Conservation (phyloP, 1,140 invertebrate genomes). For the Caenorhabditis remanei region DNA sequence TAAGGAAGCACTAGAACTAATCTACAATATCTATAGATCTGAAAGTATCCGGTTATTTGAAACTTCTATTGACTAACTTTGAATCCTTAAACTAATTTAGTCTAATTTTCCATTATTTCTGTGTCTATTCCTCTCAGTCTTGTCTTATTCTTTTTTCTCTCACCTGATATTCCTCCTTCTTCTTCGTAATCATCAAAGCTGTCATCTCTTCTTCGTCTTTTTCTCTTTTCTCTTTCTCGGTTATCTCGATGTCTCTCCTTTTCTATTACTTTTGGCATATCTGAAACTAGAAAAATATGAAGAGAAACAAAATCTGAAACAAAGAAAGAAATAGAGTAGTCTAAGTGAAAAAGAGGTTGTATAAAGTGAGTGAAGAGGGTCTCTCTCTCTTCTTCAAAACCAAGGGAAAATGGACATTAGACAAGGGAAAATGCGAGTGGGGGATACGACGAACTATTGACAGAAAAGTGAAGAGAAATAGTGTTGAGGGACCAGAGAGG, state of each 20-base stretch:
- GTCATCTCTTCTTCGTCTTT: slow-evolving; percentile 45
- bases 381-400: neutral
- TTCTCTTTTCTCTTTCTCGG: neutral
- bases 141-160: neutral
- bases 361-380: neutral
- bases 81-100: neutral
- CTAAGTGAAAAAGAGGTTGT: neutral
- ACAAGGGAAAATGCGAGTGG: slow-evolving; percentile 40
- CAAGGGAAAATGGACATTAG: slow-evolving; percentile 20
- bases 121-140: neutral
- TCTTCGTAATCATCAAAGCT: slow-evolving; percentile 62
- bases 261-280: slow-evolving; percentile 31
- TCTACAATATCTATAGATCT: too few species aligned
- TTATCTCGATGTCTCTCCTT: neutral
- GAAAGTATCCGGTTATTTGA: too few species aligned
- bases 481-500: neutral
- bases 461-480: slow-evolving; percentile 11
- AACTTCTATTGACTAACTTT: neutral
- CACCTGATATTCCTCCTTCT: slow-evolving; percentile 55
- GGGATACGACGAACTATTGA: slow-evolving; percentile 18
- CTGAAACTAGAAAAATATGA: neutral
- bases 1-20: too few species aligned
- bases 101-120: neutral
- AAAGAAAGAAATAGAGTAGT: neutral
- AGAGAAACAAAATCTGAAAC: neutral